phyloP scores from a whole-genome alignment of 1,140 invertebrate species.

The Parapsyche elsis region DNA sequence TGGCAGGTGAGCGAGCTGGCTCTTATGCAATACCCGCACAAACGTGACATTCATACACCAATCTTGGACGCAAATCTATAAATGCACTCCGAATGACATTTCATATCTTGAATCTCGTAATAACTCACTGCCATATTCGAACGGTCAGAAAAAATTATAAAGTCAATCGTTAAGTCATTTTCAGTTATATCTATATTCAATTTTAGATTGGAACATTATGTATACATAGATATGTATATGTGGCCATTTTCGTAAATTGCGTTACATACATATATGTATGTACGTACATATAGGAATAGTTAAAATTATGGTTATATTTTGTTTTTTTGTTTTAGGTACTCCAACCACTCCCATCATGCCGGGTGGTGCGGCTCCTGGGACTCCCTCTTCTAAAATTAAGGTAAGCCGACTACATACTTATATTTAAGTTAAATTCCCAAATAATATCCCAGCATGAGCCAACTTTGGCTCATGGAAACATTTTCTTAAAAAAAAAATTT shows the following conservation, averaged over 20 bases:
- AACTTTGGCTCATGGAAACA: too few species aligned
- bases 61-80: not conserved
- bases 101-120: too few species aligned
- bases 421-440: slow-evolving; percentile 27
- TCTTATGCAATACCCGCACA: not conserved
- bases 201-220: too few species aligned
- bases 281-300: too few species aligned
- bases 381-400: slow-evolving; percentile 81
- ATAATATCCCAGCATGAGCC: too few species aligned
- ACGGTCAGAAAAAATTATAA: not conserved
- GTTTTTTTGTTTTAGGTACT: slow-evolving; percentile 67
- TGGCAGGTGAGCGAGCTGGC: not conserved
- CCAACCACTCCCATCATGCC: slow-evolving; percentile 78
- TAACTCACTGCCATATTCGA: not conserved
- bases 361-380: slow-evolving; percentile 77
- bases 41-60: not conserved
- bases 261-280: too few species aligned
- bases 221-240: too few species aligned
- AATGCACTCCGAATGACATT: not conserved
- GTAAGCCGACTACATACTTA: slow-evolving; percentile 59
- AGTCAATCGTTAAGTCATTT: too few species aligned
- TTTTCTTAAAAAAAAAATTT: slow-evolving; percentile 15
- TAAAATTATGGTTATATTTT: too few species aligned
- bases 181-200: too few species aligned
- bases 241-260: too few species aligned